phyloP scores from a whole-genome alignment of 1,140 invertebrate genomes.

The Eueides isabella region DNA sequence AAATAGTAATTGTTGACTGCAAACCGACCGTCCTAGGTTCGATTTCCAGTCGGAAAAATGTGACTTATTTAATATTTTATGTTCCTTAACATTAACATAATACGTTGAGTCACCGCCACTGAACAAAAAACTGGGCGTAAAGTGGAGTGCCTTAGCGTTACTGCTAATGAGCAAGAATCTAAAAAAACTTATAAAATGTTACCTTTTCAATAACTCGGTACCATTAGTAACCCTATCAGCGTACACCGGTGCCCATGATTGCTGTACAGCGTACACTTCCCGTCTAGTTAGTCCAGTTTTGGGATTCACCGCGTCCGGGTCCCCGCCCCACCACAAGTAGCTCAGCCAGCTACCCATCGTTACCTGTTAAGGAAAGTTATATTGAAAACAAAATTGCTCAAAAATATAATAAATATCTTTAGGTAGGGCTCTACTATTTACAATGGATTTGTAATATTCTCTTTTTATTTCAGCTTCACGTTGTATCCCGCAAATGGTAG shows the following conservation, averaged over 20 bases:
- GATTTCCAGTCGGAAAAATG: too few species aligned
- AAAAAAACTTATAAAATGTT: background rate
- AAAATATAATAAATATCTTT: background rate
- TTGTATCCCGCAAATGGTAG: background rate
- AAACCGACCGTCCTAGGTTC: too few species aligned
- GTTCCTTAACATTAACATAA: too few species aligned
- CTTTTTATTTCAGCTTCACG: too few species aligned
- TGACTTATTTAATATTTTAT: too few species aligned
- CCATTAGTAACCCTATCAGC: constrained; percentile 57
- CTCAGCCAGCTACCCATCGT: constrained; percentile 53
- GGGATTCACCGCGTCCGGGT: constrained; percentile 58
- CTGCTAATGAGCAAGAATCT: too few species aligned
- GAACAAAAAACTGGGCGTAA: too few species aligned
- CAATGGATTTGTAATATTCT: too few species aligned
- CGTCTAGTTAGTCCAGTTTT: constrained; percentile 64
- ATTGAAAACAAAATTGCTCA: background rate
- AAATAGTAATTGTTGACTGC: too few species aligned
- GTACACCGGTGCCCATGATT: constrained; percentile 61
- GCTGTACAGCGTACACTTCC: constrained; percentile 62
- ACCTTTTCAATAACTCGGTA: constrained; percentile 67
- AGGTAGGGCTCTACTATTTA: too few species aligned
- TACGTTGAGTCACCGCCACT: too few species aligned
- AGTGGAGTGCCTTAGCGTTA: too few species aligned
- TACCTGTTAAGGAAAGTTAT: constrained; percentile 21
- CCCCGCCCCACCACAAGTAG: constrained; percentile 66